phyloP scores from a whole-genome alignment of 2,888 invertebrate species.

The Ectropis crepuscularia region DNA sequence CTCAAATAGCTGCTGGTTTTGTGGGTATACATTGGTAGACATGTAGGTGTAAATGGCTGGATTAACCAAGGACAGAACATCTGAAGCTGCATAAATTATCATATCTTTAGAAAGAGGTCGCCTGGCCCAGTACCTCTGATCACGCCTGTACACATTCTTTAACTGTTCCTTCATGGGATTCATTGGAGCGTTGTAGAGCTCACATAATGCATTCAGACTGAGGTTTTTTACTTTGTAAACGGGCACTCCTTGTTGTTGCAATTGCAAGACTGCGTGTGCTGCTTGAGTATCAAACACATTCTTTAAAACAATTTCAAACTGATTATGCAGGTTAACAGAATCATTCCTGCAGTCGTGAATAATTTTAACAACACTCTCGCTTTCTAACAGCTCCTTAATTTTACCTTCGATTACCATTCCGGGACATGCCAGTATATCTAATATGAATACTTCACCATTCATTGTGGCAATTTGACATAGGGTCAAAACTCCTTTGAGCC shows the following conservation, averaged over 20 bases:
- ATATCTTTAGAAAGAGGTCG: conserved; percentile 95
- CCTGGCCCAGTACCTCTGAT: conserved; percentile 95
- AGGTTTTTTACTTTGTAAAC: conserved; percentile 98
- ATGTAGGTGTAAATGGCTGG: conserved; percentile 91
- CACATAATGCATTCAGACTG: conserved; percentile 95
- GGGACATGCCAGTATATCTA: conserved; percentile 94
- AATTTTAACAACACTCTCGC: conserved; percentile 92
- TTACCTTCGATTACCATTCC: conserved; percentile 91
- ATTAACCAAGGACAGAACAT: conserved; percentile 94
- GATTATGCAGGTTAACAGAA: conserved; percentile 93
- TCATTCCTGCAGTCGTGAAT: conserved; percentile 97
- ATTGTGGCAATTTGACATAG: conserved; percentile 93
- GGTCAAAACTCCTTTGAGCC: conserved; percentile 94
- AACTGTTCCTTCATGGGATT: conserved; percentile 96
- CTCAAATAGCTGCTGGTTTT: conserved; percentile 89
- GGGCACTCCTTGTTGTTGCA: conserved; percentile 94
- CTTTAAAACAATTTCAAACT: conserved; percentile 92
- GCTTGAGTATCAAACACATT: conserved; percentile 97
- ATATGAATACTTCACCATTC: conserved; percentile 92
- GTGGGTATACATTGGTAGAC: conserved; percentile 88
- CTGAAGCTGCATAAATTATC: conserved; percentile 95
- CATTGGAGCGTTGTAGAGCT: conserved; percentile 93
- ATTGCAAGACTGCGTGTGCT: conserved; percentile 95
- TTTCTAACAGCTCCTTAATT: conserved; percentile 91
- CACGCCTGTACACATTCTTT: conserved; percentile 93